Conservation (phyloP, 1,140 invertebrate genomes). For the Panulirus ornatus region DNA sequence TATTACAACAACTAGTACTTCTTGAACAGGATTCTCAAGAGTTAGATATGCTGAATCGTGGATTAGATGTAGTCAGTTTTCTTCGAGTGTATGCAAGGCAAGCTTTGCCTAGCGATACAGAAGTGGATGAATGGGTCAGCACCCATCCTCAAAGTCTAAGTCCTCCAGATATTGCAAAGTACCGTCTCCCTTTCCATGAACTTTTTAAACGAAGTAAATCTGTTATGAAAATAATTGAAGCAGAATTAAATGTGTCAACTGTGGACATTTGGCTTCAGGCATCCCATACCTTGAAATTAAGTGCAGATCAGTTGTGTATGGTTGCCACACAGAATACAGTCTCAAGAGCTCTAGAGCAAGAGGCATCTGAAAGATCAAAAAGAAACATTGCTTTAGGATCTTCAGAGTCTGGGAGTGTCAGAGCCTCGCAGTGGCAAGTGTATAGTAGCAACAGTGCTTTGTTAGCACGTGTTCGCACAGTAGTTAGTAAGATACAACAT, state of each 20-base stretch:
- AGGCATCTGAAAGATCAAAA: not conserved
- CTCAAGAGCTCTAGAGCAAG: constrained; percentile 47
- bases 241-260: constrained; percentile 62
- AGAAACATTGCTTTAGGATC: not conserved
- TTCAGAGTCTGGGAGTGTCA: not conserved
- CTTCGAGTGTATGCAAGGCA: constrained; percentile 65
- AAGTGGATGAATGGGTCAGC: constrained; percentile 70
- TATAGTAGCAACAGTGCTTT: constrained; percentile 61
- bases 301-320: constrained; percentile 62
- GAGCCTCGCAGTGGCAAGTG: constrained; percentile 43
- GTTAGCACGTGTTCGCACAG: constrained; percentile 33
- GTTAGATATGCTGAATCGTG: constrained; percentile 46
- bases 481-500: constrained; percentile 65
- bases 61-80: constrained; percentile 69
- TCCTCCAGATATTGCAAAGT: constrained; percentile 53
- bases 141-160: constrained; percentile 54
- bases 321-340: constrained; percentile 70
- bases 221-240: constrained; percentile 67
- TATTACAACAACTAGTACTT: constrained; percentile 40
- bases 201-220: constrained; percentile 54
- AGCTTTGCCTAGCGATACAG: constrained; percentile 29
- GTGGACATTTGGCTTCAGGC: constrained; percentile 68
- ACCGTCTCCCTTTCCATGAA: constrained; percentile 71
- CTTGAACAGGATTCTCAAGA: constrained; percentile 41
- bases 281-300: constrained; percentile 65